Base-by-base conservation (phyloP, 2,888 invertebrate genomes). In the Ischnura elegans region DNA sequence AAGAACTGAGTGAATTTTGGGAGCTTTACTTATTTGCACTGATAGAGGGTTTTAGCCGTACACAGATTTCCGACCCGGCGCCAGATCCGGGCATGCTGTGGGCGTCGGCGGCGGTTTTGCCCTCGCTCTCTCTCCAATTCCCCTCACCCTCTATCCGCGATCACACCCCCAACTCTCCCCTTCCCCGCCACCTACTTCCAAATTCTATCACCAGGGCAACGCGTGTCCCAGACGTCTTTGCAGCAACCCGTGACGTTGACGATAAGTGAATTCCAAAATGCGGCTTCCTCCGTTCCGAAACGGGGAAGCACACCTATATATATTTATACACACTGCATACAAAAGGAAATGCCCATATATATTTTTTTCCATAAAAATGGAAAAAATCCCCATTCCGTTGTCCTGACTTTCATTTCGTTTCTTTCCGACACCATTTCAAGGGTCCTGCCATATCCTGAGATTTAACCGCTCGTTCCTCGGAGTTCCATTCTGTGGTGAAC, bases 231-330 rank as follows among this genome's bases (percentile, higher is more conserved):
- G 36, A 76, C 76, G 29, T 36, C 76, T 76, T 61, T 47, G 87
- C 46, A 47, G 87, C 87, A 47, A 47, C 87, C 87, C 51, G 51
- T 87, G 87, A 87, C 87, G 36, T 87, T 87, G 87, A 87, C 87
- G 87, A 42, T 87, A 87, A 87, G 87, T 87, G 87, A 87, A 87
- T 87, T 87, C 87, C 51, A 36, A 36, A 76, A 76, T 10, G 6
- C 76, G 76, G 29, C 76, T 76, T 36, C 76, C 76, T 16, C 21
- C 61, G 61, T 61, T 61, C 61, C 61, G 61, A 36, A 76, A 76
- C 29, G 10, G 76, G 36, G 36, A 76, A n/a, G n/a, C 16, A 76
- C 16, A 36, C 36, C 10, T 13, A 76, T 36, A 29, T 76, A 76
- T 36, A n/a, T 61, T 16, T 61, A 61, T n/a, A 61, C 61, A 61